These are phyloP conservation scores for Galagoides demidoff DNA, from an alignment of 2,797 vertebrate genomes.

Conservation along the genomic window DNA sequence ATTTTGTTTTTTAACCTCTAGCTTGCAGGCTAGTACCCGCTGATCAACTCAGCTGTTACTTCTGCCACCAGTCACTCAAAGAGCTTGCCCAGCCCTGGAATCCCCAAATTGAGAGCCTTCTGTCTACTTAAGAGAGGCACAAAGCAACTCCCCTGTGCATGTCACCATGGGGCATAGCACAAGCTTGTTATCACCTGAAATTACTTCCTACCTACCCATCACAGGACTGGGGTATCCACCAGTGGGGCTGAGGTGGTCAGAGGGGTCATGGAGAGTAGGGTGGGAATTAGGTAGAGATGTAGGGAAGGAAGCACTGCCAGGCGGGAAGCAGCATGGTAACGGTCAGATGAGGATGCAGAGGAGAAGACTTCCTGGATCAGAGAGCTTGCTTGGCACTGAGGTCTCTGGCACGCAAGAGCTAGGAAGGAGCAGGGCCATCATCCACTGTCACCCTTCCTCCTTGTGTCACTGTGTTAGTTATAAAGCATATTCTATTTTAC, in stretches of 20 bases:
- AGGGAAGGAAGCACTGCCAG: neutral
- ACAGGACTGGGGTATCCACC: neutral
- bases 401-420: neutral
- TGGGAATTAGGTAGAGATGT: neutral
- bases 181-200: neutral
- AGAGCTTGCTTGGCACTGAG: neutral
- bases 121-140: neutral
- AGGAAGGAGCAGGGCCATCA: neutral
- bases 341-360: neutral
- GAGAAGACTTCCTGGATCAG: neutral
- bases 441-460: neutral
- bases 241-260: neutral
- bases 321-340: neutral
- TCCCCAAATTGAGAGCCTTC: no score
- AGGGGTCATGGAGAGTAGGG: neutral
- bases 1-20: neutral
- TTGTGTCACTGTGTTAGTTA: accelerated
- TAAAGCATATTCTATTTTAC: neutral
- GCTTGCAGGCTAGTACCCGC: neutral
- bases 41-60: neutral
- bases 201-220: neutral
- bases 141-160: neutral
- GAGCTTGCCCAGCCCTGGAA: neutral
- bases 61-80: neutral
- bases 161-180: no score